phyloP scores from a whole-genome alignment of 92 coral and sea anemone genomes.

The Phenganax stokvisi region DNA sequence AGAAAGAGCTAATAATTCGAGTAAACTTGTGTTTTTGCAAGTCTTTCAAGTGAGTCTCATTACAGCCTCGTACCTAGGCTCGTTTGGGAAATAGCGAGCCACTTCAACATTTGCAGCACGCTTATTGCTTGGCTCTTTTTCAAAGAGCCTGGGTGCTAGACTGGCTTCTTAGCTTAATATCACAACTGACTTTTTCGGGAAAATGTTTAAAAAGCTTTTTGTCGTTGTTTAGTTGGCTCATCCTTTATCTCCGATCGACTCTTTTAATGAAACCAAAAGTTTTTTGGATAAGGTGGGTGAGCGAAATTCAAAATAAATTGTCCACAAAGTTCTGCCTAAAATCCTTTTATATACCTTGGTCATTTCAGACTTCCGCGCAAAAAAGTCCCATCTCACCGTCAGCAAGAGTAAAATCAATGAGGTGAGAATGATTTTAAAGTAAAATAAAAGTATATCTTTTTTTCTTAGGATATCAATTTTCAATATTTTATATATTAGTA shows the following conservation, averaged over 20 bases:
- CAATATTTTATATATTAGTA: not conserved
- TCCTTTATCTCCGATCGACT: slow-evolving; percentile 48
- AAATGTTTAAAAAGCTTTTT: not conserved
- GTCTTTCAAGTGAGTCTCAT: too few relatives aligned
- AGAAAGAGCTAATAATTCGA: not conserved
- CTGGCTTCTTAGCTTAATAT: not conserved
- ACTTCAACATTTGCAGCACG: too few relatives aligned
- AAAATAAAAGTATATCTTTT: too few relatives aligned
- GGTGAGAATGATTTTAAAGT: slow-evolving; percentile 3
- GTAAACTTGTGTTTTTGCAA: too few relatives aligned
- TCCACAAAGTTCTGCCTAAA: too few relatives aligned
- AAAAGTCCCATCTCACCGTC: slow-evolving; percentile 25
- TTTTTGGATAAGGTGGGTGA: slow-evolving; percentile 25
- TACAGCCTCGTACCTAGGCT: too few relatives aligned
- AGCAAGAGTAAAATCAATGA: slow-evolving; percentile 11
- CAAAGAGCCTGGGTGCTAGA: too few relatives aligned
- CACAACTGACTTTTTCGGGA: not conserved
- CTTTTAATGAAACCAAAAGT: slow-evolving; percentile 31
- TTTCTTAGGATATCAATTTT: too few relatives aligned
- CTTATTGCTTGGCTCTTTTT: not conserved
- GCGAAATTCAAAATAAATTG: too few relatives aligned
- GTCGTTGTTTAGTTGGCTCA: slow-evolving; percentile 51
- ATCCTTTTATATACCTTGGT: not conserved
- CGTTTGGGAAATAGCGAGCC: too few relatives aligned
- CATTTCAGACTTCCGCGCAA: slow-evolving; percentile 21